Conservation (phyloP, 2,888 invertebrate species). For the Ecdyonurus torrentis region DNA sequence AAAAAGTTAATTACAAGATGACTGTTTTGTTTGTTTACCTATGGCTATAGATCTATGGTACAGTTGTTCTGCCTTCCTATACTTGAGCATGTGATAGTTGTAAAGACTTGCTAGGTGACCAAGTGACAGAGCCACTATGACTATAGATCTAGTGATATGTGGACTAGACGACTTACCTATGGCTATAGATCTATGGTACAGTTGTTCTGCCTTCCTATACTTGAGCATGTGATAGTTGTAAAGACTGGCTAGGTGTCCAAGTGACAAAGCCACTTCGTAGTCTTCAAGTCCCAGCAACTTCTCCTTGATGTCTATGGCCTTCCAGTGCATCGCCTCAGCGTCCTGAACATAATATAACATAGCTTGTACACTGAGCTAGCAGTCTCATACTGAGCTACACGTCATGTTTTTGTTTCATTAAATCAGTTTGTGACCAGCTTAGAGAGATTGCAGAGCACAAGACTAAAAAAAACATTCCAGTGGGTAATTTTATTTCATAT, state of each 20-base stretch:
- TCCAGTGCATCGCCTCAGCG: conserved; percentile 82
- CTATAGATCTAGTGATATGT: no score
- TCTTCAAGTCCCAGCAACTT: conserved; percentile 68
- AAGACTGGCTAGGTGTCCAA: conserved; percentile 84
- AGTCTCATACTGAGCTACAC: not conserved
- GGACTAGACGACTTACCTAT: conserved; percentile 80
- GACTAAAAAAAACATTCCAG: no score
- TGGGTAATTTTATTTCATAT: no score
- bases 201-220: conserved; percentile 66
- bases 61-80: conserved; percentile 67
- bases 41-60: conserved; percentile 78
- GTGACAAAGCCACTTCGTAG: conserved; percentile 80
- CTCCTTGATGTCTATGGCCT: conserved; percentile 85
- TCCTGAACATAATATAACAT: conserved; percentile 43
- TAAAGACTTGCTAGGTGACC: conserved; percentile 89
- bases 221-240: conserved; percentile 91
- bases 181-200: conserved; percentile 72
- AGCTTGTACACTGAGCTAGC: not conserved
- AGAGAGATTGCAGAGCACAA: no score
- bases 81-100: conserved; percentile 86
- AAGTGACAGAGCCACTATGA: conserved; percentile 78
- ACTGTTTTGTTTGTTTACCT: no score
- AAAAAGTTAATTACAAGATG: no score
- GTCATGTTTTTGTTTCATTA: no score
- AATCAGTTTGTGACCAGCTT: no score